Conservation (phyloP, 2,113 vertebrate genomes). For the Phrynocephalus versicolor region DNA sequence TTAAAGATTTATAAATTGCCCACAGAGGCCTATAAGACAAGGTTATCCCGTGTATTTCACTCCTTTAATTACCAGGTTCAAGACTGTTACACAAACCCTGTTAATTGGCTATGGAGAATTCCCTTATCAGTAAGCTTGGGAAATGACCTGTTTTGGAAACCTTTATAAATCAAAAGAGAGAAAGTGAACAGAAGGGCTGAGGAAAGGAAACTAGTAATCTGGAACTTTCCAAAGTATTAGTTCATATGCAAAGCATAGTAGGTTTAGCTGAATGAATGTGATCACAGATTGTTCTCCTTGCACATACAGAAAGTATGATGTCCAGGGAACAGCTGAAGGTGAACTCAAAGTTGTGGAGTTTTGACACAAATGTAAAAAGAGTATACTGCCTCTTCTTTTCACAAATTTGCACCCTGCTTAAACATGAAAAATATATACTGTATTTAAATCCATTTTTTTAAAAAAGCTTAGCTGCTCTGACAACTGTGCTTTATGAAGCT, state of each 20-base stretch:
- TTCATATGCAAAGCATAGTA: constrained; percentile 38
- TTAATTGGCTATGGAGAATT: constrained; percentile 69
- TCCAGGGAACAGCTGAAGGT: neutral
- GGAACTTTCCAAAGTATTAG: constrained; percentile 63
- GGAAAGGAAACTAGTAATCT: constrained; percentile 51
- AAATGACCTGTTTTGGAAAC: constrained; percentile 53
- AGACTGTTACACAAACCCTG: constrained; percentile 60
- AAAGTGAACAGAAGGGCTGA: constrained; percentile 66
- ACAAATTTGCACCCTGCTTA: neutral
- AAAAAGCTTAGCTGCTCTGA: neutral
- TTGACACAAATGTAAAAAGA: neutral
- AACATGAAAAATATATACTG: neutral
- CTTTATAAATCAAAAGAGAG: constrained; percentile 64
- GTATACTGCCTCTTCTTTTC: no score
- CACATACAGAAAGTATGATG: neutral
- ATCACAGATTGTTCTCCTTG: constrained; percentile 55
- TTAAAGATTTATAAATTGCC: constrained; percentile 61
- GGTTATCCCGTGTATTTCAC: constrained; percentile 57
- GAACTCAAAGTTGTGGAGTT: neutral
- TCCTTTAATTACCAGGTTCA: constrained; percentile 67
- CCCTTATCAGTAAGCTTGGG: constrained; percentile 56
- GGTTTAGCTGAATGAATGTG: constrained; percentile 21
- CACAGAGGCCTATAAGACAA: constrained; percentile 55
- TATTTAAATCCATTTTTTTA: neutral
- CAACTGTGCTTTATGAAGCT: neutral